Evolutionary conservation across 2,797 vertebrate species (phyloP).

Genomic region (Pachyuromys duprasi): DNA sequence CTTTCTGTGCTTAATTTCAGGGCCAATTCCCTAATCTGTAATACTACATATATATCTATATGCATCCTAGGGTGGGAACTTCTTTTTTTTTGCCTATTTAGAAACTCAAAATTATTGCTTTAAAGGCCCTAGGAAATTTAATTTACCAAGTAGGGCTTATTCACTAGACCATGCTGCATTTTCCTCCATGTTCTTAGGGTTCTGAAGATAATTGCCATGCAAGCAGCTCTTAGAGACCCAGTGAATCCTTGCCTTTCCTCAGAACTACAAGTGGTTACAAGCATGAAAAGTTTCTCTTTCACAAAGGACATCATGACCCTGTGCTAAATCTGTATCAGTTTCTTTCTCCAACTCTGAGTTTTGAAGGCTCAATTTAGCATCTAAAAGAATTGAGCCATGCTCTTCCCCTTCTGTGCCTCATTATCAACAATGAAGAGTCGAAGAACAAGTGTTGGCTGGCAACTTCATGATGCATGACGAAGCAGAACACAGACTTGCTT

Average conservation of each 20-base stretch:
- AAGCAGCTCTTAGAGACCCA: background rate
- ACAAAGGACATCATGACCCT: constrained; percentile 49
- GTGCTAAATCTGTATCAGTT: constrained; percentile 40
- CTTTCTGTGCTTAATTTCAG: constrained; percentile 33
- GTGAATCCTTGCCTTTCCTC: background rate
- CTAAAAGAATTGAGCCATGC: background rate
- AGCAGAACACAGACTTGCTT: constrained; percentile 63
- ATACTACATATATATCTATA: background rate
- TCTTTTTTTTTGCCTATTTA: constrained; percentile 35
- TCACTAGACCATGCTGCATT: constrained; percentile 1
- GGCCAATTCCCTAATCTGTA: background rate
- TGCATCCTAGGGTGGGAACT: background rate
- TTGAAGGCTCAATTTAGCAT: constrained; percentile 36
- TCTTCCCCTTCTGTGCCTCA: constrained; percentile 40
- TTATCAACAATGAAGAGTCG: constrained; percentile 18
- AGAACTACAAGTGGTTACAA: constrained; percentile 5
- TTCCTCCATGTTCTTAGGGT: background rate
- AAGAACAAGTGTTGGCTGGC: constrained; percentile 13
- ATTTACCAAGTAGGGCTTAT: constrained; percentile 17
- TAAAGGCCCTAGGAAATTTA: constrained; percentile 20
- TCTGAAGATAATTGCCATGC: background rate
- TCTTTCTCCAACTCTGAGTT: background rate
- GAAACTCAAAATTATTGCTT: background rate
- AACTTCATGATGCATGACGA: constrained; percentile 36
- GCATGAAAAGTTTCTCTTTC: constrained; percentile 46